Evolutionary conservation across 2,113 vertebrate genomes (phyloP), one percentile per base, ranked within the genome.

Genomic region (Hippocampus mohnikei): DNA sequence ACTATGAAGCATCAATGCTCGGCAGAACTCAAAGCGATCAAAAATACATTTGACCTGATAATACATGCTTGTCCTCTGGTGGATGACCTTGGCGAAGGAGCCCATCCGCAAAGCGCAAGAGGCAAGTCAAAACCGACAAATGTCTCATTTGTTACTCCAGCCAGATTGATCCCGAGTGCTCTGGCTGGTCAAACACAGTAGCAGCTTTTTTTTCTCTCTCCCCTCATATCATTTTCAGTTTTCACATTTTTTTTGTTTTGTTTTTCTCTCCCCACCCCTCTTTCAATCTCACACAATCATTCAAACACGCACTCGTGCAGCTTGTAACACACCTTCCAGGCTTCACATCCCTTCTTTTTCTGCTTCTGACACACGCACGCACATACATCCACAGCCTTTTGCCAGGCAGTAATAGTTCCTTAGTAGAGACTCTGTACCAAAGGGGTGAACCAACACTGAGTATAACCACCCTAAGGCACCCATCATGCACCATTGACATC

Each of bases 401-500:
- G 72, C 87, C 85, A 93, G 93, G 92, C 93, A 91, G 90, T 83
- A 81, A 68, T 81, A 77, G 81, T 87, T 88, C 85, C 91, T 93
- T 90, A 91, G 92, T 91, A 71, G 66, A 77, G 81, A 84, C 88
- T 71, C 72, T 77, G 78, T 78, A 81, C 85, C 79, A 77, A 41
- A 74, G 87, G 80, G 92, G 89, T 90, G 73, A 83, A 85, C 87
- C 81, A 76, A 81, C 64, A 8, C 85, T 81, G 74, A 81, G 83
- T 84, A 91, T 79, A 93, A 88, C 93, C 91, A 93, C 87, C 88
- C 91, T 93, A 94, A 96, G 94, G 93, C 93, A 94, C 90, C 84
- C 91, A 84, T 91, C 74, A 92, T 92, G 92, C 91, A 93, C 84
- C 84, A 81, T 81, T 84, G 86, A 88, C 69, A 71, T 75, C 56